Percentiles rank a stretch among this genome's conserved stretches.
These are phyloP conservation scores for Teleiodes luculella DNA, from an alignment of 2,888 invertebrate genomes.

Conservation along the genomic window DNA sequence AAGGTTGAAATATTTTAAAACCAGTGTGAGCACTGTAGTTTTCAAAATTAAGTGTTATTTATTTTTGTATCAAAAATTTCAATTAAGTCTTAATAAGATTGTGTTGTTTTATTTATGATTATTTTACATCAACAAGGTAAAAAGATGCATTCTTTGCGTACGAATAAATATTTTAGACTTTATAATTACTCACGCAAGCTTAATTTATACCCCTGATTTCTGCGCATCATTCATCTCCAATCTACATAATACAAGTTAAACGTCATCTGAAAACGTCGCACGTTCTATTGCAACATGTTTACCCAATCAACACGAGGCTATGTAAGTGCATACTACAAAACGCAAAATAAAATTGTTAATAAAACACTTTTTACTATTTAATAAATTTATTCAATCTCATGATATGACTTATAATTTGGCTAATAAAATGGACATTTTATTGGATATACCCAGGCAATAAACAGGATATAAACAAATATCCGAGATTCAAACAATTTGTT, in stretches of 20 bases:
- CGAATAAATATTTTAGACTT: no score
- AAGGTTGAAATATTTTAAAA: neutral
- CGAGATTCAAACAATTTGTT: conserved; percentile 1
- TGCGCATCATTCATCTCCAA: no score
- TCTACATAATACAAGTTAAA: no score
- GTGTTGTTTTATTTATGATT: neutral
- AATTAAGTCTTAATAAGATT: neutral
- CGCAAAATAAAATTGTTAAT: no score
- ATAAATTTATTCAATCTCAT: conserved; percentile 71
- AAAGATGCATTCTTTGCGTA: no score
- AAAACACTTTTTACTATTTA: conserved; percentile 49
- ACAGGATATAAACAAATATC: no score
- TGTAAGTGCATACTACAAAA: no score
- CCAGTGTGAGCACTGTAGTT: conserved; percentile 8
- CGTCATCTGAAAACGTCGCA: no score
- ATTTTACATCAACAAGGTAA: neutral
- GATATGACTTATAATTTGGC: conserved; percentile 77
- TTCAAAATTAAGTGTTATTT: conserved; percentile 1
- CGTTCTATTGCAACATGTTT: no score
- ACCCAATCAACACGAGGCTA: no score
- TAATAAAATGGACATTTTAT: conserved; percentile 61
- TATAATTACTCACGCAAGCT: no score
- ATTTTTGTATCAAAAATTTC: neutral
- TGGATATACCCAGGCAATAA: conserved; percentile 46
- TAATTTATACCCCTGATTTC: no score